Percentiles rank a stretch among this genome's conserved stretches.
Evolutionary conservation across 2,113 vertebrate genomes (phyloP).

Genomic region (Rana temporaria): DNA sequence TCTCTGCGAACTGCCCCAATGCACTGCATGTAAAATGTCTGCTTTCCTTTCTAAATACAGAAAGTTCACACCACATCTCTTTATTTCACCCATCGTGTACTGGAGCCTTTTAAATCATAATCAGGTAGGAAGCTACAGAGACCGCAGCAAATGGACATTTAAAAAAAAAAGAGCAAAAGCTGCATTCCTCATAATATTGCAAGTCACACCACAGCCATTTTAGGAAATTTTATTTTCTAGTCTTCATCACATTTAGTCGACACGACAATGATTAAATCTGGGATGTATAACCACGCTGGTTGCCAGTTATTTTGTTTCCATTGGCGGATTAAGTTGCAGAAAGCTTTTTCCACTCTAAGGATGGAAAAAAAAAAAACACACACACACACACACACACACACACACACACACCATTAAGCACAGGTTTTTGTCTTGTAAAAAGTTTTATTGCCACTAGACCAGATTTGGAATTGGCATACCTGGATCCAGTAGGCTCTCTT

Average conservation of each 20-base stretch:
- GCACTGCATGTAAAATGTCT: slow-evolving; percentile 18
- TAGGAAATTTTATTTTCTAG: slow-evolving; percentile 25
- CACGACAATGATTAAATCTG: slow-evolving; percentile 26
- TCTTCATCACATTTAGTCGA: slow-evolving; percentile 15
- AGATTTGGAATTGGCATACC: no score
- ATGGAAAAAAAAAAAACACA: neutral
- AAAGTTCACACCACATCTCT: slow-evolving; percentile 25
- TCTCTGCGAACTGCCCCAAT: slow-evolving; percentile 33
- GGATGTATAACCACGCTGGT: slow-evolving; percentile 28
- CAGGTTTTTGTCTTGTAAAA: no score
- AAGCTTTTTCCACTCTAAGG: neutral
- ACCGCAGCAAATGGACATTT: neutral
- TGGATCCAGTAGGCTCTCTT: no score
- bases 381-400: neutral
- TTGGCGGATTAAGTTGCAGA: slow-evolving; percentile 3
- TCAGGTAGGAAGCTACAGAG: slow-evolving; percentile 11
- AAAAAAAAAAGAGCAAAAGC: neutral
- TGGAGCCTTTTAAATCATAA: slow-evolving; percentile 34
- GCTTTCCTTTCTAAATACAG: slow-evolving; percentile 2
- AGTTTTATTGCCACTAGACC: no score
- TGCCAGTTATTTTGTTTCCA: slow-evolving; percentile 2
- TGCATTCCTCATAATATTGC: slow-evolving; percentile 1
- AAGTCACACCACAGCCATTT: slow-evolving; percentile 17
- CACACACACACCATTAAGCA: no score
- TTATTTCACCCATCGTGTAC: slow-evolving; percentile 26